phyloP scores from a whole-genome alignment of 2,888 invertebrate genomes.

The Synergus laeviventris region DNA sequence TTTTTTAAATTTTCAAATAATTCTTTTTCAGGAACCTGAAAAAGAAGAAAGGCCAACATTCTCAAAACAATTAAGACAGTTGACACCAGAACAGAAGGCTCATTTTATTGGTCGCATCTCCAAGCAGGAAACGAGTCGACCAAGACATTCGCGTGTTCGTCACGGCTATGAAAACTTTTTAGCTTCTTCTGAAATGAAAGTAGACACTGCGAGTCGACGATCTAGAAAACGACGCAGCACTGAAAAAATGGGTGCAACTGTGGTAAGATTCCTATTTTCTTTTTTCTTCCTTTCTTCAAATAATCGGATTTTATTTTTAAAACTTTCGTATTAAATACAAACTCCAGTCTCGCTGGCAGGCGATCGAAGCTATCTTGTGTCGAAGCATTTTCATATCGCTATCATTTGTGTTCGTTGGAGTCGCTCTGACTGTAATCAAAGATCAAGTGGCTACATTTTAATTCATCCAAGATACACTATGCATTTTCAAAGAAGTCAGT shows the following conservation, averaged over 20 bases:
- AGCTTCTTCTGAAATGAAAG: constrained; percentile 71
- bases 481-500: not conserved
- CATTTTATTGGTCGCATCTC: constrained; percentile 69
- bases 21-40: constrained; percentile 67
- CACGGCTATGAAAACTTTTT: constrained; percentile 68
- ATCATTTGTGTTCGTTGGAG: constrained; percentile 68
- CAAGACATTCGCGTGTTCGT: constrained; percentile 68
- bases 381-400: constrained; percentile 68
- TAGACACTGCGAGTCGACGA: constrained; percentile 74
- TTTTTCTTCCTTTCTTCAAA: not conserved
- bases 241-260: constrained; percentile 80
- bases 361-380: constrained; percentile 65
- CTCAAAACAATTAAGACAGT: constrained; percentile 68
- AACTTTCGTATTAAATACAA: constrained; percentile 13
- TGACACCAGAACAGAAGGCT: constrained; percentile 69
- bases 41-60: constrained; percentile 68
- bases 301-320: not conserved
- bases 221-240: constrained; percentile 81
- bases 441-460: constrained; percentile 59
- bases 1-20: not conserved
- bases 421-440: constrained; percentile 61
- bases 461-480: constrained; percentile 12
- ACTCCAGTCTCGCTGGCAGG: constrained; percentile 70
- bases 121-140: constrained; percentile 65
- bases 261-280: constrained; percentile 77